Evolutionary conservation across 2,113 vertebrate genomes (phyloP).

Genomic region (Regulus satrapa): DNA sequence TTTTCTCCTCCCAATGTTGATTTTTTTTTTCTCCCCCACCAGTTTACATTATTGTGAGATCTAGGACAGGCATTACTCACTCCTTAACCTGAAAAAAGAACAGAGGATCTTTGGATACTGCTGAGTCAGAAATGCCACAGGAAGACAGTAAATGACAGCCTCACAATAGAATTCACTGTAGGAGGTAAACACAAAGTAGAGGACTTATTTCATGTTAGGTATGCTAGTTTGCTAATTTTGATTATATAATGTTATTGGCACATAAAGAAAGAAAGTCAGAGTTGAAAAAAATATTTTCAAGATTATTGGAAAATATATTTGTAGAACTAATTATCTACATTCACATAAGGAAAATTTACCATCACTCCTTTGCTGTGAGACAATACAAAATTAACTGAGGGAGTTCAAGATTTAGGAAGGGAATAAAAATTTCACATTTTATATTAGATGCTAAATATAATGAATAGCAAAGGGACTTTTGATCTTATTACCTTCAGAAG

Average conservation of each 20-base stretch:
- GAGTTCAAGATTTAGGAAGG: neutral
- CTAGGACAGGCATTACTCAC: neutral
- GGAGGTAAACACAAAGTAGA: neutral
- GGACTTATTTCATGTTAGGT: neutral
- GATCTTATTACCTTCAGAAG: neutral
- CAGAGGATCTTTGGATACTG: neutral
- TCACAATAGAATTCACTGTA: neutral
- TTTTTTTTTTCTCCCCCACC: accelerated
- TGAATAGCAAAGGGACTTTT: neutral
- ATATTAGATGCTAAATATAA: neutral
- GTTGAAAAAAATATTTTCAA: neutral
- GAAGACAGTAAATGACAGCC: neutral
- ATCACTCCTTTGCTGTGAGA: neutral
- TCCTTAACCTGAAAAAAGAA: neutral
- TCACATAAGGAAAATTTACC: neutral
- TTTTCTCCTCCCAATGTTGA: neutral
- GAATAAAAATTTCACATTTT: neutral
- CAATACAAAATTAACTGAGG: neutral
- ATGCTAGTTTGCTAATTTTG: neutral
- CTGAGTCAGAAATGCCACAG: neutral
- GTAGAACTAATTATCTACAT: neutral
- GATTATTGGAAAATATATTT: neutral
- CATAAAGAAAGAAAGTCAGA: neutral
- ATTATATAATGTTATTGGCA: neutral
- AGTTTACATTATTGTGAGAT: neutral